Conservation (phyloP, 2,797 vertebrate genomes). For the Pangasius macronema region DNA sequence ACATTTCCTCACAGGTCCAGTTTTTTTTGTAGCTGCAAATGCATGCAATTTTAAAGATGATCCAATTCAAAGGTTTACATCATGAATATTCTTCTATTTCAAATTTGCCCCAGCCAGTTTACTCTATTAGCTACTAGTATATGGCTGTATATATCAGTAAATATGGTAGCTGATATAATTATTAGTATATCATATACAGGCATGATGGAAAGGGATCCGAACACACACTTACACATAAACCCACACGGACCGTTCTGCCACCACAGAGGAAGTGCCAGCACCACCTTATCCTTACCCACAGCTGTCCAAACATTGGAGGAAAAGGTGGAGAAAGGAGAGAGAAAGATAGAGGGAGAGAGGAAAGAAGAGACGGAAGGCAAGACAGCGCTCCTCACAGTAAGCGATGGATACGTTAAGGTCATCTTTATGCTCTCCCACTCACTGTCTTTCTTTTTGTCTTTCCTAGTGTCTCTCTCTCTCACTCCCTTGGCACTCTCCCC, state of each 20-base stretch:
- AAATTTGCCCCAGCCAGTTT: neutral
- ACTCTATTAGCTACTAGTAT: neutral
- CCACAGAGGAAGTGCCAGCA: slow-evolving; percentile 76
- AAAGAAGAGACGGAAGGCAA: slow-evolving; percentile 61
- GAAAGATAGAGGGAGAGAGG: slow-evolving; percentile 19
- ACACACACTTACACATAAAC: slow-evolving; percentile 66
- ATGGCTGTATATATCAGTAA: neutral
- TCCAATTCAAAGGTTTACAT: neutral
- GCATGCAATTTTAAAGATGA: neutral
- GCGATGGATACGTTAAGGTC: slow-evolving; percentile 80
- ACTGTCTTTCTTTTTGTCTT: slow-evolving; percentile 67
- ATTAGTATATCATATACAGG: slow-evolving; percentile 31
- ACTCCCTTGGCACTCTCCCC: slow-evolving; percentile 75
- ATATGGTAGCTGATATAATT: neutral
- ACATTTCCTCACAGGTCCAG: neutral
- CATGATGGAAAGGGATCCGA: slow-evolving; percentile 78
- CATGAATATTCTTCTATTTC: neutral
- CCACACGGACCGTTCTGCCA: slow-evolving; percentile 65
- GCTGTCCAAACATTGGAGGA: slow-evolving; percentile 85
- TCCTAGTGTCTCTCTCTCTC: slow-evolving; percentile 63
- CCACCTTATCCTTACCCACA: slow-evolving; percentile 88
- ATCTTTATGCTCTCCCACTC: slow-evolving; percentile 64
- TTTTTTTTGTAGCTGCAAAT: neutral
- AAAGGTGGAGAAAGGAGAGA: slow-evolving; percentile 45
- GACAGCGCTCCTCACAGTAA: slow-evolving; percentile 65